Evolutionary conservation across 2,888 invertebrate genomes (phyloP), one percentile per base, ranked within the genome.

Genomic region (Drosophila barbarae): DNA sequence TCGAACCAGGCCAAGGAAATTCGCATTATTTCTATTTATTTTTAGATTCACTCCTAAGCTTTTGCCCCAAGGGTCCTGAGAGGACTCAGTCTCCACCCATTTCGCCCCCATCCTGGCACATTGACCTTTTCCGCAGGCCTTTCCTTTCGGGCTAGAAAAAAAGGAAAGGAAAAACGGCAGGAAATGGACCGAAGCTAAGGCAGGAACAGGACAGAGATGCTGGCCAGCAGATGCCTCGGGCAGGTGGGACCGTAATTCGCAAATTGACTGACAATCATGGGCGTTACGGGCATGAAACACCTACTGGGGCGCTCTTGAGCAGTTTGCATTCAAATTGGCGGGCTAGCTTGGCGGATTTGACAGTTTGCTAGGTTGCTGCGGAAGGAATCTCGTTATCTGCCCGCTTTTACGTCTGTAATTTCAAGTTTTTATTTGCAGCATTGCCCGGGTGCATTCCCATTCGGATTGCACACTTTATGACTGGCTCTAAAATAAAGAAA

Each of bases 221-320:
- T 60, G 59, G 59, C 21, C 59, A 34, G 35, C 39, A 53, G 34
- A 59, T 71, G 60, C 77, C 76, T 73, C 55, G 32, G 74, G 70
- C 77, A 79, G 80, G 74, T 79, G 68, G 68, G 73, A 68, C 67
- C 68, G 80, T 80, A 83, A 83, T 77, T 77, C 80, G 70, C 74
- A 83, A 77, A 77, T 83, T 77, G 77, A 80, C 84, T 70, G 77
- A 68, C 72, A 80, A 60, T 77, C 72, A 77, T 72, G 66, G 72
- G 57, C 64, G 64, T 66, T 63, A 35, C 71, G 52, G 64, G 55
- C 69, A 55, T 52, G 49, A 65, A 69, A 56, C 69, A 76, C 59
- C 73, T 73, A 52, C 76, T 60, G 46, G n/a, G 30, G 21, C 58
- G 35, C 51, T 36, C 23, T 44, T 26, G 38, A 50, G 50, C 61